A percentile compares a stretch with the other conserved stretches of the same genome.
These are phyloP conservation scores for Hassar affinis DNA, from an alignment of 2,113 vertebrate species.

Conservation along the genomic window DNA sequence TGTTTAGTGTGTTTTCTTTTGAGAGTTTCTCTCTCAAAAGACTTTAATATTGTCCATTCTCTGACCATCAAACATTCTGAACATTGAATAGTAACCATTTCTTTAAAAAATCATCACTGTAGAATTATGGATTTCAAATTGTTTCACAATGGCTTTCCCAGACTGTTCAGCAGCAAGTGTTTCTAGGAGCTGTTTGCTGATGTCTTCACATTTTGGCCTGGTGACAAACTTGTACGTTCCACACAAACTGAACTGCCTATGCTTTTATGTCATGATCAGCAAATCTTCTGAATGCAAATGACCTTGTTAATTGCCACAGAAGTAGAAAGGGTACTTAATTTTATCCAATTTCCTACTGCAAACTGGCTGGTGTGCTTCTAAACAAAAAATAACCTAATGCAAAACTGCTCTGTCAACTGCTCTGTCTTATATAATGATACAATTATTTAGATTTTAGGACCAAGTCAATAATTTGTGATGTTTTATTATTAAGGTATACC, in stretches of 20 bases:
- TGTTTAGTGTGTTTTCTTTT: not conserved
- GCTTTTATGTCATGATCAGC: not conserved
- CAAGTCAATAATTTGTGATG: not conserved
- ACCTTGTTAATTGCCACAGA: slow-evolving; percentile 3
- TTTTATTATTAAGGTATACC: too few relatives aligned
- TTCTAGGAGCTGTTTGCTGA: not conserved
- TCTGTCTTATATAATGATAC: not conserved
- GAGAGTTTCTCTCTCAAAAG: not conserved
- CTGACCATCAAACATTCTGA: not conserved
- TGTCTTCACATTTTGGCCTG: not conserved
- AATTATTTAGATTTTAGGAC: not conserved
- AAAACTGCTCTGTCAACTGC: too few relatives aligned
- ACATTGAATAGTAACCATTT: not conserved
- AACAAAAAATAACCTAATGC: not conserved
- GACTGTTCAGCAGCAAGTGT: not conserved
- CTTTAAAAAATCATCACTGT: not conserved
- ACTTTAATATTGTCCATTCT: not conserved
- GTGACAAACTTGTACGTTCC: not conserved
- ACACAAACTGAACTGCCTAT: not conserved
- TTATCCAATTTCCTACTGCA: not conserved
- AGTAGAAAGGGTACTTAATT: not conserved
- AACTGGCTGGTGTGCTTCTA: not conserved
- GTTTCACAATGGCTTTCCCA: not conserved
- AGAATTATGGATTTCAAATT: not conserved
- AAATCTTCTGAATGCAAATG: not conserved